phyloP scores from a whole-genome alignment of 2,797 vertebrate genomes.

The Scyliorhinus canicula region DNA sequence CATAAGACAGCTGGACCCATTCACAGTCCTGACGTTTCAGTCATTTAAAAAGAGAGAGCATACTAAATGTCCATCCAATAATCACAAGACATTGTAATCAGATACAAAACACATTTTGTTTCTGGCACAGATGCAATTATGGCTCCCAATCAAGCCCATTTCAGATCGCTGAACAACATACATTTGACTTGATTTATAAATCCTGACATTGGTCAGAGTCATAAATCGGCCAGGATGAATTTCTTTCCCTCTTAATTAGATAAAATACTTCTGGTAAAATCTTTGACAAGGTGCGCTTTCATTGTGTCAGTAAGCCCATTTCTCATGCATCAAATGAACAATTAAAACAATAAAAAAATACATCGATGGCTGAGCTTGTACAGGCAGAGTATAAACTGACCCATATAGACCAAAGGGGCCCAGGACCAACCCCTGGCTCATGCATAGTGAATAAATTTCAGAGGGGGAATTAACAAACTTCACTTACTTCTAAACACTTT shows the following conservation, averaged over 20 bases:
- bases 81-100: slow-evolving; percentile 22
- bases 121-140: not conserved
- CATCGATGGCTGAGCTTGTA: not conserved
- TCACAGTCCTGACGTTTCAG: slow-evolving; percentile 4
- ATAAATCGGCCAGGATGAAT: not conserved
- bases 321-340: not conserved
- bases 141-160: slow-evolving; percentile 4
- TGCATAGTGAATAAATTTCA: not conserved
- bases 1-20: slow-evolving; percentile 13
- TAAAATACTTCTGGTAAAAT: not conserved
- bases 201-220: not conserved
- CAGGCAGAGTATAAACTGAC: not conserved
- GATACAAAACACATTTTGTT: slow-evolving; percentile 23
- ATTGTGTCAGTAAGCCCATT: not conserved
- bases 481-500: too few relatives aligned
- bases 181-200: not conserved
- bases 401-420: not conserved
- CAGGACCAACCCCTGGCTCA: not conserved
- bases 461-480: not conserved
- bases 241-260: not conserved
- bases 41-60: not conserved
- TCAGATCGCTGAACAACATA: slow-evolving; percentile 11
- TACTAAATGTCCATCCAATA: not conserved
- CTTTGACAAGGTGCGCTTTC: not conserved
- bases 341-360: not conserved